Percentiles rank a stretch among this genome's conserved stretches.
These are phyloP conservation scores for Apis dorsata DNA, from an alignment of 1,140 invertebrate genomes.

Conservation along the genomic window DNA sequence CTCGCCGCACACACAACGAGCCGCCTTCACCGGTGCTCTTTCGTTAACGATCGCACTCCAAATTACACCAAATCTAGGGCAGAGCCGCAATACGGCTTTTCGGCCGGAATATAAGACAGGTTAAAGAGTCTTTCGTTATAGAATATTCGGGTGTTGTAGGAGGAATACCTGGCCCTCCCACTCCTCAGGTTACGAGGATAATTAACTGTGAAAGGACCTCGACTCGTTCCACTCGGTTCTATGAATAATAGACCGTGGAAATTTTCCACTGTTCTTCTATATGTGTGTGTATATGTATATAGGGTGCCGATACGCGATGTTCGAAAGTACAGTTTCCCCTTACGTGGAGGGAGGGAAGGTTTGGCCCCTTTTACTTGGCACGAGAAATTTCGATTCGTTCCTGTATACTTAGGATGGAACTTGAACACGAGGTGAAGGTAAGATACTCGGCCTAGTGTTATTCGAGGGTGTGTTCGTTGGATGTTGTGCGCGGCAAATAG, in stretches of 20 bases:
- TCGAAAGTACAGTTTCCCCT: background rate
- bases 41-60: constrained; percentile 62
- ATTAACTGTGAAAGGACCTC: constrained; percentile 42
- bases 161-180: constrained; percentile 7
- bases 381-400: too few species aligned
- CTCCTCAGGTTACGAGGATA: constrained; percentile 22
- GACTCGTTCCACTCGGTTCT: background rate
- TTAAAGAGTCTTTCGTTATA: constrained; percentile 52
- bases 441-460: background rate
- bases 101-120: constrained; percentile 56
- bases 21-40: constrained; percentile 54
- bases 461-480: too few species aligned
- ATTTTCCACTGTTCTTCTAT: background rate
- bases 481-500: constrained; percentile 19
- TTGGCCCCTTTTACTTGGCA: too few species aligned
- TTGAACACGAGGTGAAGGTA: too few species aligned
- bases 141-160: constrained; percentile 31
- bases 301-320: background rate
- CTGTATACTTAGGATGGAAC: background rate
- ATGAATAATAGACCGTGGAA: constrained; percentile 26
- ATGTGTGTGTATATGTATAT: too few species aligned
- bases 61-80: constrained; percentile 61
- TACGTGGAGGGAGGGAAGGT: too few species aligned
- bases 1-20: constrained; percentile 37
- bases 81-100: constrained; percentile 63